Evolutionary conservation across 2,888 invertebrate species (phyloP), one percentile per base, ranked within the genome.

Genomic region (Cosmia pyralina): DNA sequence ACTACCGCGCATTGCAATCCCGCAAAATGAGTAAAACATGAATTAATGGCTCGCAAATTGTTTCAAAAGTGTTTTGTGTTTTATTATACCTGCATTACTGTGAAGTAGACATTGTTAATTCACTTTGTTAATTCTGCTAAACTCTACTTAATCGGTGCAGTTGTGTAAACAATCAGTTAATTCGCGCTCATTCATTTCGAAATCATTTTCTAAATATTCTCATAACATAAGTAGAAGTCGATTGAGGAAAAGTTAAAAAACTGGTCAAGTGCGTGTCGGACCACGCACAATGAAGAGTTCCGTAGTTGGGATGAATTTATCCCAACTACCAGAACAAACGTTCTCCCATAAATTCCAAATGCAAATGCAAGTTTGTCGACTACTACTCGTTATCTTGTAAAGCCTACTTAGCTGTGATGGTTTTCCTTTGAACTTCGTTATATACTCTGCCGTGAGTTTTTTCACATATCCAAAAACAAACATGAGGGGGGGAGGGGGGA

Each of bases 1-100:
- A 92, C 91, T 89, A 87, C 85, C 85, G 87, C 88, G 88, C 88
- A 90, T 92, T 91, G 90, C 87, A 90, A 87, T 89, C 84, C 85
- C 80, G 78, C 82, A 75, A 75, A 86, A 84, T 81, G 84, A 84
- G 80, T 86, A 82, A 81, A 82, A 81, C 69, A 87, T 85, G 86
- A 89, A 89, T 89, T 83, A 87, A 87, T 83, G 84, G 77, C 82
- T 79, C 75, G 77, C 80, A 81, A 87, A 85, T 85, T 83, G 85
- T 82, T 85, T 69, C 52, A 63, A 70, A 81, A 82, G 79, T 74
- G 73, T 75, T 83, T 75, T 60, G 68, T 73, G 52, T 71, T 38
- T 38, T 38, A 69, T 76, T 53, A 44, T 78, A 69, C 64, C 67
- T 64, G 67, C 10, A 15, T 69, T 64, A 57, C 63, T 58, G 48